A percentile compares a stretch with the other conserved stretches of the same genome.
These are phyloP conservation scores for Ceriagrion tenellum DNA, from an alignment of 2,888 invertebrate species.

Conservation along the genomic window DNA sequence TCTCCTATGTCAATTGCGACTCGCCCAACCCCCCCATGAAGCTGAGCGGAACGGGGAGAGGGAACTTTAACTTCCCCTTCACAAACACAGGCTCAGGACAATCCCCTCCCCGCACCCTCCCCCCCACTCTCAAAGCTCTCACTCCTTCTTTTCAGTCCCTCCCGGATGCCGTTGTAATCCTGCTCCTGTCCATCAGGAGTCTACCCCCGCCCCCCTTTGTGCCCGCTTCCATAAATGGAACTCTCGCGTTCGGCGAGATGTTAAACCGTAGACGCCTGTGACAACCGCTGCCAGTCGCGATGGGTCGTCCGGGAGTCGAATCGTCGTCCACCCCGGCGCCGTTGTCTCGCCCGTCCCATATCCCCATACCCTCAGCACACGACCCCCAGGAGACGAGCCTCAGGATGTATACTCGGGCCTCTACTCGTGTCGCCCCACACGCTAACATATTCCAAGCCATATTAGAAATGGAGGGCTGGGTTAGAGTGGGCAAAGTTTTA, in stretches of 20 bases:
- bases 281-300: background rate
- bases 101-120: background rate
- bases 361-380: no score
- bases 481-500: no score
- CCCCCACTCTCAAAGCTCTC: background rate
- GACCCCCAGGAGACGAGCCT: no score
- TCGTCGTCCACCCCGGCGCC: background rate
- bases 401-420: no score
- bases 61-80: background rate
- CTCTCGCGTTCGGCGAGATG: slow-evolving; percentile 54
- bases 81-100: background rate
- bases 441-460: background rate
- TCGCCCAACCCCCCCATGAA: background rate
- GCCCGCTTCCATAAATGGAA: slow-evolving; percentile 46
- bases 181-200: slow-evolving; percentile 37
- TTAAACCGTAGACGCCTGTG: slow-evolving; percentile 24
- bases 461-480: no score
- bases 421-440: background rate
- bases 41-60: background rate
- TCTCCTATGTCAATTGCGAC: slow-evolving; percentile 2
- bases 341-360: background rate
- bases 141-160: background rate
- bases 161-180: slow-evolving; percentile 43
- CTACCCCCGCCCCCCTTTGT: background rate
- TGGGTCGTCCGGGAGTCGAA: background rate